Conservation (phyloP, 2,113 vertebrate species). For the Eulemur macaco region DNA sequence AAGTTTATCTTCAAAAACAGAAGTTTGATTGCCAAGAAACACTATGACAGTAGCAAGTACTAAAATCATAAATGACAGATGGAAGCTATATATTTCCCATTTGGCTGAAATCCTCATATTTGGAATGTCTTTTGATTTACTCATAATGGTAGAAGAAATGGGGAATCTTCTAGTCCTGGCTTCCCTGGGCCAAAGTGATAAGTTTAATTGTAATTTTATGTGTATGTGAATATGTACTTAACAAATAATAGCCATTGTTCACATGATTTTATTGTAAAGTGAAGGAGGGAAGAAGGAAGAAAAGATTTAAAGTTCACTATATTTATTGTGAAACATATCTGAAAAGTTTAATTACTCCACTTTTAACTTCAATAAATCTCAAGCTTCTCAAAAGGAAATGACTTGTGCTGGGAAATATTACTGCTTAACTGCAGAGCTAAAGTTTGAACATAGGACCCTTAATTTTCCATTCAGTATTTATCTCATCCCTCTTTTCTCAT, state of each 20-base stretch:
- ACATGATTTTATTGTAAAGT: neutral
- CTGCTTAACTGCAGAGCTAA: neutral
- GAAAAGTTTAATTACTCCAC: neutral
- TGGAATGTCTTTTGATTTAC: neutral
- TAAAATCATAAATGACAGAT: neutral
- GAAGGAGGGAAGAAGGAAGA: neutral
- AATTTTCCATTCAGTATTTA: neutral
- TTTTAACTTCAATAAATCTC: neutral
- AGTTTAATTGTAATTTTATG: neutral
- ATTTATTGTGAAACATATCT: neutral
- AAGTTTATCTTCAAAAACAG: conserved; percentile 11
- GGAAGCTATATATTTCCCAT: neutral
- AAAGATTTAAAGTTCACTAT: neutral
- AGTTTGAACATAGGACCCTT: neutral
- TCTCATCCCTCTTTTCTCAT: neutral
- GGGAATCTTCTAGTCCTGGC: neutral
- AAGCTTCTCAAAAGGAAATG: neutral
- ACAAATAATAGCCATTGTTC: neutral
- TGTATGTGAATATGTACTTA: neutral
- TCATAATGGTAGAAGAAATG: neutral
- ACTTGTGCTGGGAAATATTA: neutral
- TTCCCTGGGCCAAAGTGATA: neutral
- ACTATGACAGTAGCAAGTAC: neutral
- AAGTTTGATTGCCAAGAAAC: neutral
- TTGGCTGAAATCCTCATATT: neutral